Conservation (phyloP, 2,888 invertebrate species). For the Corythucha ciliata region DNA sequence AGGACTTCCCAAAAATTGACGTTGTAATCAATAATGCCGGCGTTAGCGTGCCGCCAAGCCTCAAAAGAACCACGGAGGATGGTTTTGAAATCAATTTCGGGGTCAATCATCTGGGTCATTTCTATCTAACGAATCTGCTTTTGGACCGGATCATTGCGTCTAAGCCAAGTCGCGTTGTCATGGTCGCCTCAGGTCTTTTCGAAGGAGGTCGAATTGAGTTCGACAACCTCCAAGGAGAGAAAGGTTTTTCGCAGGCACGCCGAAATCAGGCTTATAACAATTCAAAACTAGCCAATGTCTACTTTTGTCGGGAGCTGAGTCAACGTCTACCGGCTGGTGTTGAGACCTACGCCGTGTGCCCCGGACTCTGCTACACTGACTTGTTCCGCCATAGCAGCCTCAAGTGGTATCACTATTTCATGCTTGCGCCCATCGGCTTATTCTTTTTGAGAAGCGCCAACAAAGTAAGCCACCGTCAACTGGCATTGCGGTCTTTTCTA, state of each 20-base stretch:
- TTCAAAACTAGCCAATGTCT: conserved; percentile 67
- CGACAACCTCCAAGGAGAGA: conserved; percentile 54
- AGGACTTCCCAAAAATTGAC: conserved; percentile 58
- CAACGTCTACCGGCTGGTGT: conserved; percentile 45
- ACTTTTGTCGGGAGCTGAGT: conserved; percentile 58
- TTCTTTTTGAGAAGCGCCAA: conserved; percentile 61
- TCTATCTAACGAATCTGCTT: conserved; percentile 69
- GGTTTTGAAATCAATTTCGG: conserved; percentile 74
- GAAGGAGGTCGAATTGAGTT: conserved; percentile 59
- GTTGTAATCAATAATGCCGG: conserved; percentile 76
- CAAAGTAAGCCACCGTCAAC: conserved; percentile 58
- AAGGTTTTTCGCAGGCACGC: conserved; percentile 42
- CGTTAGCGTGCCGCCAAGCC: conserved; percentile 52
- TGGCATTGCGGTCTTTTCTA: too few relatives aligned
- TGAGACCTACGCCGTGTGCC: conserved; percentile 60
- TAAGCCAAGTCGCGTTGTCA: conserved; percentile 58
- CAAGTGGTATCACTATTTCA: conserved; percentile 62
- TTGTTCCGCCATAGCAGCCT: conserved; percentile 54
- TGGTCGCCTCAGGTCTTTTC: conserved; percentile 62
- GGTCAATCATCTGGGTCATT: conserved; percentile 76
- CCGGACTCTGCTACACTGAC: conserved; percentile 70
- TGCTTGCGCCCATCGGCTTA: conserved; percentile 60
- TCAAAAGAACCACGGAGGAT: conserved; percentile 54
- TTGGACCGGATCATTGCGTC: conserved; percentile 56
- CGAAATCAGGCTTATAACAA: conserved; percentile 59